Evolutionary conservation across 2,113 vertebrate genomes (phyloP), one percentile per base, ranked within the genome.

Genomic region (Notarius quadriscutis): DNA sequence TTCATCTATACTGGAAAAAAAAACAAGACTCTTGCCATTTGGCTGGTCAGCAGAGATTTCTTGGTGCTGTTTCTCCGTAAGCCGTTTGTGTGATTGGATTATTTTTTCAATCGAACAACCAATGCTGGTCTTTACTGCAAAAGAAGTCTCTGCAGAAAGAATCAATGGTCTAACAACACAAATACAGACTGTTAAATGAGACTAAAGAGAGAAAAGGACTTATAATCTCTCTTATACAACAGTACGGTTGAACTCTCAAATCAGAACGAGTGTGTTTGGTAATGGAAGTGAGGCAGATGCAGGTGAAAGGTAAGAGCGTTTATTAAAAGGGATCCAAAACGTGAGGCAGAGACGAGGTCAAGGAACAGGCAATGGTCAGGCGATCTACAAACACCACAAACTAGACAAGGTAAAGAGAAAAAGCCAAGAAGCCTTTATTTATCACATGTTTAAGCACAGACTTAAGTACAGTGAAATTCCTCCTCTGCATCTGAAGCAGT

Each of bases 91-190:
- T 57, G 53, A 80, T 58, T 57, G 25, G 77, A 79, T 57, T 57
- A 55, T 30, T 57, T 79, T 57, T 79, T 25, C 50, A 75, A 75
- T 77, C 48, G 22, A 41, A 18, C 22, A 5, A 75, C 74, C 48
- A 22, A 41, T 11, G 41, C 34, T 77, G 74, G 22, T 75, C 41
- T 75, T 22, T 50, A 51, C 72, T 10, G 72, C 41, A 14, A 51
- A 77, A 50, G 48, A 77, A 77, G 53, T 6, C 48, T 77, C 74
- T 77, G 48, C 48, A 51, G 74, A 77, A 77, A 25, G 48, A 53
- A 77, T 77, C 74, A 77, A 14, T 51, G 74, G 53, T 77, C 48
- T 77, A 77, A 77, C 15, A 57, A 55, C 51, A 57, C 14, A 79
- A 79, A 30, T 57, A 57, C n/a, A 57, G 53, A 30, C 15, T 17